phyloP scores from a whole-genome alignment of 2,113 vertebrate genomes.

The Turdus rufiventris region DNA sequence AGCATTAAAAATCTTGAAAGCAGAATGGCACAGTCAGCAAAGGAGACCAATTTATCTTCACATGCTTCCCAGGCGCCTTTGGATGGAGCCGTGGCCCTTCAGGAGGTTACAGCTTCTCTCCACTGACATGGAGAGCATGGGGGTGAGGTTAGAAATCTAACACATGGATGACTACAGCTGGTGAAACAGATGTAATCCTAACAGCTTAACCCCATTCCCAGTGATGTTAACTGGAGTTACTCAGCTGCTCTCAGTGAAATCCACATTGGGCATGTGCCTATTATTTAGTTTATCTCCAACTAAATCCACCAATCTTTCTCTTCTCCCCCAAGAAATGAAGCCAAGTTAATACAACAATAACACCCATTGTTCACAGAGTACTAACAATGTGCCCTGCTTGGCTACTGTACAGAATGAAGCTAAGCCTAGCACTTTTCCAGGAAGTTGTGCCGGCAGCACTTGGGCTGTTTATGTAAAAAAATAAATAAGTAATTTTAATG shows the following conservation, averaged over 20 bases:
- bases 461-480: neutral
- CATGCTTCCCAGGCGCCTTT: neutral
- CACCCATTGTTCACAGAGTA: neutral
- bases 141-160: neutral
- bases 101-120: neutral
- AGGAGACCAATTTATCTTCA: neutral
- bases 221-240: neutral
- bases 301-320: conserved; percentile 9
- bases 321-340: conserved; percentile 15
- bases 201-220: neutral
- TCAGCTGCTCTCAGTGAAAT: neutral
- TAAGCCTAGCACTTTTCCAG: conserved; percentile 37
- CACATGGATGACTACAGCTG: neutral
- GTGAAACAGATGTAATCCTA: conserved; percentile 23
- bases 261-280: neutral
- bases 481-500: conserved; percentile 24
- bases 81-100: neutral
- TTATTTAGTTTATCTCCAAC: conserved; percentile 12
- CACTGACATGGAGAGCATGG: neutral
- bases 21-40: neutral
- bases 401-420: neutral
- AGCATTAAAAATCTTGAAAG: neutral
- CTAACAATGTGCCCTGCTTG: neutral
- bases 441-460: conserved; percentile 1
- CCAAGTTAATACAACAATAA: conserved; percentile 9